Evolutionary conservation across 2,888 invertebrate species (phyloP).

Genomic region (Tachina lurida): DNA sequence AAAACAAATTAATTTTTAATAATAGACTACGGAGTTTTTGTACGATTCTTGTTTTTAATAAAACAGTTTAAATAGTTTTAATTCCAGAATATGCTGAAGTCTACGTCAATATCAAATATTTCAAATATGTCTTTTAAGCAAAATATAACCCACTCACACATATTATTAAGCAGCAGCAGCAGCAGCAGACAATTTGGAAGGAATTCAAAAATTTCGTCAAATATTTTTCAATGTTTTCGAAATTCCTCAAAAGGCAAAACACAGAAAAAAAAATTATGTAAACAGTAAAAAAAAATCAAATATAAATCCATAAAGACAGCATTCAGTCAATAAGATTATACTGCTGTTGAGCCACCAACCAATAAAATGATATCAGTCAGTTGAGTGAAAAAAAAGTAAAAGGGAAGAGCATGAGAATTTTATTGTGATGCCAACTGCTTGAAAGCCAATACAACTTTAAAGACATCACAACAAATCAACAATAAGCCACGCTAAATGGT

Average conservation of each 20-base stretch:
- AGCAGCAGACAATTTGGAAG: conserved; percentile 32
- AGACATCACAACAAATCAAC: conserved; percentile 33
- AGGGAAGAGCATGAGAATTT: neutral
- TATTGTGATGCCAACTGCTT: conserved; percentile 1
- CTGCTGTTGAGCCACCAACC: conserved; percentile 10
- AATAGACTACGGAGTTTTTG: too few species aligned
- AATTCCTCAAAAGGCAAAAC: neutral
- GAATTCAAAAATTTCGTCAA: conserved; percentile 36
- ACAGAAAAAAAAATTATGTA: neutral
- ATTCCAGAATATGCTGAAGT: too few species aligned
- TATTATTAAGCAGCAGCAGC: neutral
- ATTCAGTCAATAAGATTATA: conserved; percentile 21
- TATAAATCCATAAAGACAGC: conserved; percentile 43
- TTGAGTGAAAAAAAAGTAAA: neutral
- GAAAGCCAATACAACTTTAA: conserved; percentile 6
- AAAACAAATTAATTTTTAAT: too few species aligned
- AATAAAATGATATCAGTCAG: conserved; percentile 4
- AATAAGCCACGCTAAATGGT: conserved; percentile 20
- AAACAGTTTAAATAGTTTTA: too few species aligned
- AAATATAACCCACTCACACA: too few species aligned
- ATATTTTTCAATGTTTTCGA: conserved; percentile 2
- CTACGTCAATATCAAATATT: too few species aligned
- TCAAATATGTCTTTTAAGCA: too few species aligned
- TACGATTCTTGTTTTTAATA: too few species aligned
- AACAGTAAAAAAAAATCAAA: neutral